Evolutionary conservation across 2,888 invertebrate species (phyloP).

Genomic region (Drosophila nr. perissopoda): DNA sequence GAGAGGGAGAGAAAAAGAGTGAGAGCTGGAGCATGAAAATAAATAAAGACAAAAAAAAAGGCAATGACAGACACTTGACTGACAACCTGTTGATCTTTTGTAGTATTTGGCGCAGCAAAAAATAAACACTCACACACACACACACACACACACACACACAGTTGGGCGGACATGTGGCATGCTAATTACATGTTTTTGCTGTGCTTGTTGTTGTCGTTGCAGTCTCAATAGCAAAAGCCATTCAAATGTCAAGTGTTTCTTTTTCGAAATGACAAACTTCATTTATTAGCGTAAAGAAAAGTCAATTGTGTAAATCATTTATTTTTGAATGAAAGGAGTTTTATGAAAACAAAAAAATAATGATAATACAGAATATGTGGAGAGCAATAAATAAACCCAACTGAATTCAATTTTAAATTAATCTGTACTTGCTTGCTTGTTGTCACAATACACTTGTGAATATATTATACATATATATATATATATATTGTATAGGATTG

Average conservation of each 20-base stretch:
- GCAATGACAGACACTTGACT: constrained; percentile 52
- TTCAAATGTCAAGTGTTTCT: constrained; percentile 45
- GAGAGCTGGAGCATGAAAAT: constrained; percentile 14
- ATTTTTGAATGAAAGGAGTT: not conserved
- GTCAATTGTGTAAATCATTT: not conserved
- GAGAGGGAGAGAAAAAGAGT: not conserved
- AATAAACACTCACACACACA: constrained; percentile 19
- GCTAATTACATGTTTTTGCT: constrained; percentile 49
- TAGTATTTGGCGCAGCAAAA: constrained; percentile 41
- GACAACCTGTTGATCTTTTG: constrained; percentile 66
- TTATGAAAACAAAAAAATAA: not conserved
- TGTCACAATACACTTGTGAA: not conserved
- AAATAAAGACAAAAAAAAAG: constrained; percentile 25
- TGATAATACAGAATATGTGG: not conserved
- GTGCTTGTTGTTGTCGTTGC: constrained; percentile 33
- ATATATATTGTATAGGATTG: not conserved
- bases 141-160: constrained; percentile 9
- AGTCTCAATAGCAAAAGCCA: constrained; percentile 52
- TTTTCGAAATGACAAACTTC: not conserved
- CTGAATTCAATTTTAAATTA: constrained; percentile 6
- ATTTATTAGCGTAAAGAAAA: not conserved
- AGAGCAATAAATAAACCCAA: constrained; percentile 23
- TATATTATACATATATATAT: not conserved
- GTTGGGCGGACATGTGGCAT: constrained; percentile 51
- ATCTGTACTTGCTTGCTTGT: constrained; percentile 17